Conservation (phyloP, 2,113 vertebrate genomes). For the Laticauda colubrina region DNA sequence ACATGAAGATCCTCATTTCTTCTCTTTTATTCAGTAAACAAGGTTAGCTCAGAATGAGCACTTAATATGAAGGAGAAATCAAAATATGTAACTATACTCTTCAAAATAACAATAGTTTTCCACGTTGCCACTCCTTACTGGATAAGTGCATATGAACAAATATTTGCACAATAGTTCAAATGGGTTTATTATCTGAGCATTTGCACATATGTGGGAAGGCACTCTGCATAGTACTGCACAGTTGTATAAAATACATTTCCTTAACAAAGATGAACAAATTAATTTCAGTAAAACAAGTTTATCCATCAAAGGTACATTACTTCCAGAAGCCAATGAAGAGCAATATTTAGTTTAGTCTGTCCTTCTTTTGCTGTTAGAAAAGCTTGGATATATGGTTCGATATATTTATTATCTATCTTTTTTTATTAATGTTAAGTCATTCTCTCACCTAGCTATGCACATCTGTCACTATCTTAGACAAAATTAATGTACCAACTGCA, state of each 20-base stretch:
- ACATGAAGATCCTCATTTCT: neutral
- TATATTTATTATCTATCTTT: constrained; percentile 7
- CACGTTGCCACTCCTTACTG: neutral
- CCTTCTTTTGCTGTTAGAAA: neutral
- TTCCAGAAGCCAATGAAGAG: neutral
- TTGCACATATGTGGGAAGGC: neutral
- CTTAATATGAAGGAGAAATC: neutral
- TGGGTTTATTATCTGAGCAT: neutral
- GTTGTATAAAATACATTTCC: neutral
- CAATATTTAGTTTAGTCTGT: constrained; percentile 2
- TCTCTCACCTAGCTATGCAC: neutral
- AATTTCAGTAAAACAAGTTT: neutral
- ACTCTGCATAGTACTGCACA: neutral
- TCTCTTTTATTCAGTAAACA: neutral
- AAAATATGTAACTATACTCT: neutral
- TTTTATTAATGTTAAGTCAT: neutral
- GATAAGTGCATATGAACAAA: neutral
- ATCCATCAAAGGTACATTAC: neutral
- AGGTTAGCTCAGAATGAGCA: neutral
- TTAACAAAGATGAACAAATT: neutral
- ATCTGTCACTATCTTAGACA: neutral
- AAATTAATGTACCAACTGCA: neutral
- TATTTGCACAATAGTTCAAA: neutral
- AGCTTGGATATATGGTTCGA: neutral
- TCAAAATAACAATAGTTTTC: neutral